These are phyloP conservation scores for Apodemia mormo DNA, from an alignment of 2,888 invertebrate genomes.

Conservation along the genomic window DNA sequence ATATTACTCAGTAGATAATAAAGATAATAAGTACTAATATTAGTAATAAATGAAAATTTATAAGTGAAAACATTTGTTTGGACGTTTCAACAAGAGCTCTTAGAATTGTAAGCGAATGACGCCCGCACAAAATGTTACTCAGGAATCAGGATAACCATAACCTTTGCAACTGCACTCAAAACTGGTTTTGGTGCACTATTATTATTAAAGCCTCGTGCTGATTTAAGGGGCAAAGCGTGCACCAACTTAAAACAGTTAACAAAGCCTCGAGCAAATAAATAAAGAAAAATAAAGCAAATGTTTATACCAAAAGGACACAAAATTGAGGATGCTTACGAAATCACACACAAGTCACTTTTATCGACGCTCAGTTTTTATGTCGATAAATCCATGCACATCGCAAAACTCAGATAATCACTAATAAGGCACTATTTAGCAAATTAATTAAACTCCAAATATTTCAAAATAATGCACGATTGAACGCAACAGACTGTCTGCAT, in stretches of 20 bases:
- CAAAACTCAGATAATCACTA: constrained; percentile 62
- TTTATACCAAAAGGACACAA: constrained; percentile 77
- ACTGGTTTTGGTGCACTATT: constrained; percentile 79
- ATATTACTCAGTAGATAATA: neutral
- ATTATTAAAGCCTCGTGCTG: constrained; percentile 81
- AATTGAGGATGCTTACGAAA: constrained; percentile 57
- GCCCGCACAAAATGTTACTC: constrained; percentile 61
- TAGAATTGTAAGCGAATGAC: constrained; percentile 56
- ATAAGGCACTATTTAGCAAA: constrained; percentile 69
- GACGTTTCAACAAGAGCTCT: neutral
- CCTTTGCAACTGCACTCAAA: constrained; percentile 70
- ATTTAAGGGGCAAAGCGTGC: constrained; percentile 70
- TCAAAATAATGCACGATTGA: constrained; percentile 68
- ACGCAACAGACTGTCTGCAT: constrained; percentile 69
- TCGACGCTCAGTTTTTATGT: constrained; percentile 50
- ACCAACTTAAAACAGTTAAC: constrained; percentile 60
- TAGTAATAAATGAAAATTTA: constrained; percentile 2
- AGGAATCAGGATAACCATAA: constrained; percentile 73
- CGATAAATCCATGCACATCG: constrained; percentile 71
- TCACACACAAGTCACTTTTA: constrained; percentile 59
- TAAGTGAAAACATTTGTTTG: neutral
- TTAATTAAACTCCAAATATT: constrained; percentile 59
- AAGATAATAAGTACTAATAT: constrained; percentile 4
- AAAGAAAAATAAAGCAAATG: constrained; percentile 53
- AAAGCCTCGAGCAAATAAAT: constrained; percentile 53